phyloP scores from a whole-genome alignment of 2,797 vertebrate genomes.

The Pelodytes ibericus region DNA sequence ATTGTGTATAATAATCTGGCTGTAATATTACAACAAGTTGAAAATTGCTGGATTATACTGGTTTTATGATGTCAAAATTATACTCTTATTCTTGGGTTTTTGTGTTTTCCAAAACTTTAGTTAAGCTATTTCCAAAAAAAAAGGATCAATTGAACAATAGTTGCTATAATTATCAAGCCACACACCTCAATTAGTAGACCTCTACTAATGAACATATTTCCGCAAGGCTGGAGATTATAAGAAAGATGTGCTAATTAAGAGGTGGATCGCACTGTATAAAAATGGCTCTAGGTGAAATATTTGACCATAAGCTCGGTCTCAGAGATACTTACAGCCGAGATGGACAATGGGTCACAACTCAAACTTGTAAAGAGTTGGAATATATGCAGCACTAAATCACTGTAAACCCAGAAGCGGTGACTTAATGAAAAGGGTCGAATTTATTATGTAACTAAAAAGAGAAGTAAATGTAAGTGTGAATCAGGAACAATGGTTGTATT shows the following conservation, averaged over 20 bases:
- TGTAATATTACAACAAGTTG: too few relatives aligned
- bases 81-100: neutral
- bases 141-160: neutral
- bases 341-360: neutral
- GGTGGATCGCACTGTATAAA: slow-evolving; percentile 5
- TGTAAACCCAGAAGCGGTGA: neutral
- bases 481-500: too few relatives aligned
- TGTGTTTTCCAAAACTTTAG: neutral
- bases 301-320: neutral
- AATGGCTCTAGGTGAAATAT: neutral
- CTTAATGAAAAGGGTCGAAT: neutral
- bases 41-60: neutral
- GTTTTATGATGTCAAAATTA: neutral
- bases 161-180: neutral
- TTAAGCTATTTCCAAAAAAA: neutral
- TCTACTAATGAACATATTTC: neutral
- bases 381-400: neutral
- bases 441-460: neutral
- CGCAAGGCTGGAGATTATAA: slow-evolving; percentile 3
- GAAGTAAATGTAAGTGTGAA: neutral
- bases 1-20: too few relatives aligned
- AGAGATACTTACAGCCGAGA: neutral
- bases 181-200: slow-evolving; percentile 8
- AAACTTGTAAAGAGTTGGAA: neutral
- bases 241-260: slow-evolving; percentile 6